These are phyloP conservation scores for Cistogaster globosa DNA, from an alignment of 2,888 invertebrate genomes.

Conservation along the genomic window DNA sequence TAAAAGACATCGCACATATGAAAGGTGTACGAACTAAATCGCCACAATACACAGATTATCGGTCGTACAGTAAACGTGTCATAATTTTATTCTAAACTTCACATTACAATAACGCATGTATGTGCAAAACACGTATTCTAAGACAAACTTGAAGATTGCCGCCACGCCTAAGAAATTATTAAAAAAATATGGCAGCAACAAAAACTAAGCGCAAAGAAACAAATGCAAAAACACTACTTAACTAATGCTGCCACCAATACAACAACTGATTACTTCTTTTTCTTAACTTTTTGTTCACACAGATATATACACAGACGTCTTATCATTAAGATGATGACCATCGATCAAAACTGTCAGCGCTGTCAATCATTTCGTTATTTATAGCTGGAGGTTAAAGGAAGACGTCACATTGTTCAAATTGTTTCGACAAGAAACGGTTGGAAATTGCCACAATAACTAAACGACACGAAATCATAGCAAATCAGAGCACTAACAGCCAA, in stretches of 20 bases:
- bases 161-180: conserved; percentile 49
- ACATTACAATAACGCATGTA: conserved; percentile 1
- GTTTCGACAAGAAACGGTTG: conserved; percentile 74
- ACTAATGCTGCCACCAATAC: conserved; percentile 30
- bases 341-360: conserved; percentile 81
- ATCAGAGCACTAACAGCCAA: conserved; percentile 60
- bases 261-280: conserved; percentile 24
- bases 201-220: conserved; percentile 35
- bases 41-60: neutral
- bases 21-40: conserved; percentile 6
- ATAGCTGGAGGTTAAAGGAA: conserved; percentile 79
- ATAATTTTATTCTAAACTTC: conserved; percentile 34
- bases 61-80: conserved; percentile 51
- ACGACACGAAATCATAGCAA: conserved; percentile 64
- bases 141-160: conserved; percentile 42
- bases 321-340: conserved; percentile 77
- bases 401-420: conserved; percentile 78
- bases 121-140: conserved; percentile 8
- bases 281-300: neutral
- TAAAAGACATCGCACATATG: neutral
- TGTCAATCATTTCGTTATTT: conserved; percentile 81
- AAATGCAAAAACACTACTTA: conserved; percentile 53
- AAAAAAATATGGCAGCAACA: conserved; percentile 29
- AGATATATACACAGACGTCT: neutral
- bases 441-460: conserved; percentile 69